Percentiles rank a stretch among this genome's conserved stretches.
Evolutionary conservation across 2,888 invertebrate genomes (phyloP).

Genomic region (Unio delphinus): DNA sequence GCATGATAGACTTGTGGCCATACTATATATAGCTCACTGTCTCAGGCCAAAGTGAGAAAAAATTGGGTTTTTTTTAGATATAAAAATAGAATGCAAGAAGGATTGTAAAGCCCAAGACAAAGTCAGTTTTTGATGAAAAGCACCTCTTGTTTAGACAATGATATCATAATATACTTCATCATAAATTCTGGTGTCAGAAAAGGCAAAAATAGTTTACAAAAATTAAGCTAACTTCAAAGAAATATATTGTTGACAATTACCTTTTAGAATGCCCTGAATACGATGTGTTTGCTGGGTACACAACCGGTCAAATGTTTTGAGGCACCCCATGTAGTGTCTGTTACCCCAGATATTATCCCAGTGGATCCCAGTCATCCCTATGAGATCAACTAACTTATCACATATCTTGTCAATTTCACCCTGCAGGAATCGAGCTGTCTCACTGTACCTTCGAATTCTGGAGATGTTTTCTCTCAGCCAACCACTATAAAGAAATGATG

Average conservation of each 20-base stretch:
- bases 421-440: slow-evolving; percentile 79
- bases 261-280: slow-evolving; percentile 77
- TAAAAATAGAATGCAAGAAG: too few relatives aligned
- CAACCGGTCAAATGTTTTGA: slow-evolving; percentile 85
- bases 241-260: slow-evolving; percentile 29
- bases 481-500: slow-evolving; percentile 35
- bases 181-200: too few relatives aligned
- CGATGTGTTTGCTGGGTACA: slow-evolving; percentile 82
- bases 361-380: slow-evolving; percentile 77
- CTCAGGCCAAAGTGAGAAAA: too few relatives aligned
- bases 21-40: too few relatives aligned
- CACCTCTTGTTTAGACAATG: too few relatives aligned
- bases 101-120: too few relatives aligned
- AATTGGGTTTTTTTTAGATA: too few relatives aligned
- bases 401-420: slow-evolving; percentile 83
- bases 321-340: slow-evolving; percentile 90
- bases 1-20: too few relatives aligned
- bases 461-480: slow-evolving; percentile 84
- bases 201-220: not conserved
- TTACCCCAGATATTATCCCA: slow-evolving; percentile 71
- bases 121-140: too few relatives aligned
- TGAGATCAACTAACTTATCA: slow-evolving; percentile 75
- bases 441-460: slow-evolving; percentile 79
- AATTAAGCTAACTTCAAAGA: not conserved
- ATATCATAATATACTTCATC: too few relatives aligned